phyloP scores from a whole-genome alignment of 1,140 invertebrate genomes.

The Ephestia elutella region DNA sequence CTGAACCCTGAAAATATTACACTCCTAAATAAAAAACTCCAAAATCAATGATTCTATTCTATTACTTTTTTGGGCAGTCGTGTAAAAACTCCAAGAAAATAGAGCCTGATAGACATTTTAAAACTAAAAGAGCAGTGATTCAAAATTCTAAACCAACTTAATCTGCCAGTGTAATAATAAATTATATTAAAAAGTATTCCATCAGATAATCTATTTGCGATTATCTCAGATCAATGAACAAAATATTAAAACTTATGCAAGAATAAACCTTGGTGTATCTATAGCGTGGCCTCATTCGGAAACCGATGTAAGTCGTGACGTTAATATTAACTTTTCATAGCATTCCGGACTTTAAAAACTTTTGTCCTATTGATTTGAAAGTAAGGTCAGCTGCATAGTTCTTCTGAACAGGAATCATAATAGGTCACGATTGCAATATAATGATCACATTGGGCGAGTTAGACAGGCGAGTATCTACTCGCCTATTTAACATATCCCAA shows the following conservation, averaged over 20 bases:
- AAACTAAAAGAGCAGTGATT: too few species aligned
- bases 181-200: too few species aligned
- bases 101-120: too few species aligned
- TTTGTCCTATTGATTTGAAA: constrained; percentile 34
- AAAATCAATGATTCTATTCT: too few species aligned
- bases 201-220: background rate
- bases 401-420: constrained; percentile 8
- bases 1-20: too few species aligned
- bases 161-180: too few species aligned
- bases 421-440: constrained; percentile 3
- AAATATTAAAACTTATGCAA: background rate
- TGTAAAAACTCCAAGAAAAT: too few species aligned
- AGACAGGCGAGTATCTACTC: background rate
- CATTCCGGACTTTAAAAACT: constrained; percentile 33
- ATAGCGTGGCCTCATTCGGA: constrained; percentile 32
- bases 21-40: too few species aligned
- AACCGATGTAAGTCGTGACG: constrained; percentile 35
- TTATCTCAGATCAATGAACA: background rate
- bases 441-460: background rate
- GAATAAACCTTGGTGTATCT: constrained; percentile 6
- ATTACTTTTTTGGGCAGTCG: too few species aligned
- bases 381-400: constrained; percentile 32
- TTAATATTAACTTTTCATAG: constrained; percentile 41
- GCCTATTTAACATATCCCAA: background rate
- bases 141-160: too few species aligned